phyloP scores from a whole-genome alignment of 2,113 vertebrate genomes.

The Upupa epops region DNA sequence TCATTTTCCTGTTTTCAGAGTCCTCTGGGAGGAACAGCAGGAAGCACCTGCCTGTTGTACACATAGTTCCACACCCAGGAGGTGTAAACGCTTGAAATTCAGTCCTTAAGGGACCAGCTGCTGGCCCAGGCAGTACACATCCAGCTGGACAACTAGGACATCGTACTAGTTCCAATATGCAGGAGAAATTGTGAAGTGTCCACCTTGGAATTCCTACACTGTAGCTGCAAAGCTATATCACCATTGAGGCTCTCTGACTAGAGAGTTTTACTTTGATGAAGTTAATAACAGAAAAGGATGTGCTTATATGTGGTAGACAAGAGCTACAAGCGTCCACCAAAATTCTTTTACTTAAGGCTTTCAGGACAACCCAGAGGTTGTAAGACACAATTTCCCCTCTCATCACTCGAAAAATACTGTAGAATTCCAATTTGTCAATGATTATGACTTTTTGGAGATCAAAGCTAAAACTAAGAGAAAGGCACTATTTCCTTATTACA shows the following conservation, averaged over 20 bases:
- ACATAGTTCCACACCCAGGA: neutral
- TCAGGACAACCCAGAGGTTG: neutral
- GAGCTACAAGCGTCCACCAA: neutral
- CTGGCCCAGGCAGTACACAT: rapidly evolving
- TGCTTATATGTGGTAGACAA: too few relatives aligned
- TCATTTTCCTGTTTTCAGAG: neutral
- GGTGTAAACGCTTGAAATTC: neutral
- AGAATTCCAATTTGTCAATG: neutral
- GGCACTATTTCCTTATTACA: neutral
- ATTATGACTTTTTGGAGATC: neutral
- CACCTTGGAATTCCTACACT: neutral
- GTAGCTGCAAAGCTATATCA: neutral
- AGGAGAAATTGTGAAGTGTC: neutral
- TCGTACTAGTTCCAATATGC: neutral
- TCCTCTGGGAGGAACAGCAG: neutral
- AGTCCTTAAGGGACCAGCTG: neutral
- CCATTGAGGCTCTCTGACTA: neutral
- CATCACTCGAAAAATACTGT: neutral
- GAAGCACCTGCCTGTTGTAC: neutral
- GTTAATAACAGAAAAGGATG: neutral
- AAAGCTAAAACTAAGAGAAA: neutral
- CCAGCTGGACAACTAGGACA: neutral
- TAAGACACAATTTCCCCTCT: neutral
- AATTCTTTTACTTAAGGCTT: neutral
- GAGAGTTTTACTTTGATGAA: neutral